phyloP scores from a whole-genome alignment of 2,113 vertebrate genomes.

The Alexandromys fortis region DNA sequence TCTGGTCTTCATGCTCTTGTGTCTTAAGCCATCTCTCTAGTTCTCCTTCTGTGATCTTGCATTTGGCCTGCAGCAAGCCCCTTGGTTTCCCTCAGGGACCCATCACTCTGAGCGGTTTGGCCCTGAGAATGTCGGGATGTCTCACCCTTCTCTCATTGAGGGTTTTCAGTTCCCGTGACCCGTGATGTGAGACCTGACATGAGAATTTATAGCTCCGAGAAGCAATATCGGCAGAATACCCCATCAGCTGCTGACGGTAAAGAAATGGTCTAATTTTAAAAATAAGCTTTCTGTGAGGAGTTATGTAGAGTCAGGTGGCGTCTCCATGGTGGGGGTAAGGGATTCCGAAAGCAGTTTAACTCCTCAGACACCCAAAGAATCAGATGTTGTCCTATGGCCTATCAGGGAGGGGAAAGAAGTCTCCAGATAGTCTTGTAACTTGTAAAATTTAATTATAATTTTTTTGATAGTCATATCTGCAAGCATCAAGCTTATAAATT shows the following conservation, averaged over 20 bases:
- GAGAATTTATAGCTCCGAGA: neutral
- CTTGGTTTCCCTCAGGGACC: neutral
- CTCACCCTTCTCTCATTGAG: neutral
- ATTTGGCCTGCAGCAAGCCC: neutral
- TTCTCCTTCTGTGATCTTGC: neutral
- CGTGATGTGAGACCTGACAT: accelerated
- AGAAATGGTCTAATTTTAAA: neutral
- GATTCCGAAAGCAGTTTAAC: neutral
- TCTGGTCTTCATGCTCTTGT: neutral
- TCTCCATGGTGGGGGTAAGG: neutral
- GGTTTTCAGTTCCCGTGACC: accelerated
- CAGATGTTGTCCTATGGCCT: neutral
- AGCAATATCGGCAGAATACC: neutral
- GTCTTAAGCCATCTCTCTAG: neutral
- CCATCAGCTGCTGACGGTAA: neutral
- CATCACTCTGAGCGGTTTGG: neutral
- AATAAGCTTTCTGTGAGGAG: neutral
- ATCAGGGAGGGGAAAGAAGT: neutral
- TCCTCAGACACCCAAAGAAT: neutral
- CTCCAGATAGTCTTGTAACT: neutral
- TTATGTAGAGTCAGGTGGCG: neutral
- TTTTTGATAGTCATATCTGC: neutral
- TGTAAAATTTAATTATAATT: neutral
- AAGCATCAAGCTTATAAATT: neutral
- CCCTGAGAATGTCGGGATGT: neutral